These are phyloP conservation scores for Podarcis muralis DNA, from an alignment of 2,113 vertebrate species.

Conservation along the genomic window DNA sequence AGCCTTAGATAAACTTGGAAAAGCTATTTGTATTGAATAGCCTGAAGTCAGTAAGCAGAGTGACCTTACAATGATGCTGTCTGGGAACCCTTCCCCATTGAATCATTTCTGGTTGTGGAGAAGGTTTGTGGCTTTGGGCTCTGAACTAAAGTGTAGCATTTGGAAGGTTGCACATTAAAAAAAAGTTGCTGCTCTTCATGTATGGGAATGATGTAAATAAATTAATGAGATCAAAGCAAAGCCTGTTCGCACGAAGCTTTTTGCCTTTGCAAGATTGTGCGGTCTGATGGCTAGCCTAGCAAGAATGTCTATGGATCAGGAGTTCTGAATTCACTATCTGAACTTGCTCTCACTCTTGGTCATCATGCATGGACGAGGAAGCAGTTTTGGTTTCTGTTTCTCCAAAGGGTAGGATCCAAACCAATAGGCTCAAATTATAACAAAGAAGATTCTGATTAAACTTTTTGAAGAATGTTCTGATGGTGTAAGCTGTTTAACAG, in stretches of 20 bases:
- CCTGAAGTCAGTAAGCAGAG: conserved; percentile 4
- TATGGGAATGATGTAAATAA: not conserved
- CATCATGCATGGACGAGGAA: not conserved
- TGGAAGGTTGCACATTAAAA: not conserved
- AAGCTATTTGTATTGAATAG: not conserved
- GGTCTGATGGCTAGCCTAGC: not conserved
- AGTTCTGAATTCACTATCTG: not conserved
- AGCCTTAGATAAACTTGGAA: not conserved
- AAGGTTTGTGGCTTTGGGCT: conserved; percentile 3
- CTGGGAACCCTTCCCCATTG: not conserved
- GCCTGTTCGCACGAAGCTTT: not conserved
- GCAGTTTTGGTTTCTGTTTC: not conserved
- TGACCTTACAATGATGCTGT: not conserved
- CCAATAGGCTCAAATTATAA: not conserved
- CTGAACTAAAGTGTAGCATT: not conserved
- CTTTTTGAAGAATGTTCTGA: not conserved
- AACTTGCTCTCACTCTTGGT: not conserved
- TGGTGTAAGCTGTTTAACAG: not conserved
- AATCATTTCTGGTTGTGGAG: not conserved
- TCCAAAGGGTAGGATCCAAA: not conserved
- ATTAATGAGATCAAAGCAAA: not conserved
- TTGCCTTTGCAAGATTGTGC: not conserved
- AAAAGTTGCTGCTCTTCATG: not conserved
- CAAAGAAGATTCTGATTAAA: not conserved
- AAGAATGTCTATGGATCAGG: not conserved